Conservation (phyloP, 1,140 invertebrate species). For the Drosophila virilis region DNA sequence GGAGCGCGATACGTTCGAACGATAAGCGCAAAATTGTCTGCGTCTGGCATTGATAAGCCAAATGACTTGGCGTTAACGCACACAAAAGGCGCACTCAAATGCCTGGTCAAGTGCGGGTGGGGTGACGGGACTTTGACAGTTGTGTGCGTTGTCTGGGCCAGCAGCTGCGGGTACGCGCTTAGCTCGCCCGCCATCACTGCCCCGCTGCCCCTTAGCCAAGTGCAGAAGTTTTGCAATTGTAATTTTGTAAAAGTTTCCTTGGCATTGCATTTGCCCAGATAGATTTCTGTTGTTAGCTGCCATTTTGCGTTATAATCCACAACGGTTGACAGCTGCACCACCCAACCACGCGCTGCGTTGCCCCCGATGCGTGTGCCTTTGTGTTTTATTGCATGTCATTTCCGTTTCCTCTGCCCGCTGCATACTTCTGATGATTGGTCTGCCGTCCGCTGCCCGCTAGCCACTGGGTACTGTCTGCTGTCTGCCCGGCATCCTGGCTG, state of each 20-base stretch:
- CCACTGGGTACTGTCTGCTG: conserved; percentile 40
- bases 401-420: conserved; percentile 70
- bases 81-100: conserved; percentile 51
- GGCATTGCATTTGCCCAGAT: conserved; percentile 68
- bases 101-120: conserved; percentile 1
- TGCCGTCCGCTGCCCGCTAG: conserved; percentile 43
- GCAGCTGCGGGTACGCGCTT: conserved; percentile 30
- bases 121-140: neutral
- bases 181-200: neutral
- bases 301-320: conserved; percentile 79
- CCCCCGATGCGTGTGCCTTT: conserved; percentile 64
- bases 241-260: conserved; percentile 74
- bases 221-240: conserved; percentile 77
- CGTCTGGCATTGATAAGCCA: conserved; percentile 82
- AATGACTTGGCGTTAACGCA: conserved; percentile 79
- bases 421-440: conserved; percentile 81
- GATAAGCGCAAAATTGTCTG: conserved; percentile 76
- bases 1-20: conserved; percentile 57
- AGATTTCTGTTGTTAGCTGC: conserved; percentile 78
- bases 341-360: neutral
- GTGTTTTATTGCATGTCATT: conserved; percentile 84
- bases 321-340: conserved; percentile 14
- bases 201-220: conserved; percentile 17
- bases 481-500: conserved; percentile 69
- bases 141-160: conserved; percentile 12